Percentiles rank a stretch among this genome's conserved stretches.
Conservation (phyloP, 2,113 vertebrate species). For the Agapornis roseicollis region DNA sequence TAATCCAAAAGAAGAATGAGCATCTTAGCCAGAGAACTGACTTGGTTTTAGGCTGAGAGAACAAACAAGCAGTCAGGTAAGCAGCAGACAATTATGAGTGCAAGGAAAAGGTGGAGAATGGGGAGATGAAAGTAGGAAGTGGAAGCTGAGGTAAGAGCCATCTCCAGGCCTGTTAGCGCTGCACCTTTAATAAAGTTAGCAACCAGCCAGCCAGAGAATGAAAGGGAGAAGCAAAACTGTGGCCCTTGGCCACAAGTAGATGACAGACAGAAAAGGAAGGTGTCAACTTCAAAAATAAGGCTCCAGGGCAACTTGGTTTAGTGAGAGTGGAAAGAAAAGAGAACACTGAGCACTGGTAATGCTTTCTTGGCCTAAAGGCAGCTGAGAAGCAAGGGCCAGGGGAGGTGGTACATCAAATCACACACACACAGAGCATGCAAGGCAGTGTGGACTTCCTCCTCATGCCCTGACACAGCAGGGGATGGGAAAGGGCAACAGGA, state of each 20-base stretch:
- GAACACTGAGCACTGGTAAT: background rate
- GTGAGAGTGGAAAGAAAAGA: accelerated
- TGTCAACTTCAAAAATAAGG: background rate
- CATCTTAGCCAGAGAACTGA: background rate
- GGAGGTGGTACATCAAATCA: background rate
- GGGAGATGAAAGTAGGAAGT: background rate
- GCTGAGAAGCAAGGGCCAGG: background rate
- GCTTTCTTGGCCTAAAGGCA: background rate
- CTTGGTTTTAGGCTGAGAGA: background rate
- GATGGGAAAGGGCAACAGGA: background rate
- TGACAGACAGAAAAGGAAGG: background rate
- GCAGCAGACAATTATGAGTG: background rate
- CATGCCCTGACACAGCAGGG: background rate
- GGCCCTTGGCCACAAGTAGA: accelerated
- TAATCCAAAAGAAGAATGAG: background rate
- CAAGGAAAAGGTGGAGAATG: background rate
- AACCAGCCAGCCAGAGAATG: background rate
- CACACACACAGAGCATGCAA: accelerated
- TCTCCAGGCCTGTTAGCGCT: background rate
- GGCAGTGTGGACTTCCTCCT: background rate
- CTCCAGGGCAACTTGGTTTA: accelerated
- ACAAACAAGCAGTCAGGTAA: background rate
- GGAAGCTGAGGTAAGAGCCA: background rate
- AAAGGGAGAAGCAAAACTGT: background rate
- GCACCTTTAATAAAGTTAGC: background rate